Evolutionary conservation across 2,113 vertebrate species (phyloP).

Genomic region (Balaenoptera acutorostrata): DNA sequence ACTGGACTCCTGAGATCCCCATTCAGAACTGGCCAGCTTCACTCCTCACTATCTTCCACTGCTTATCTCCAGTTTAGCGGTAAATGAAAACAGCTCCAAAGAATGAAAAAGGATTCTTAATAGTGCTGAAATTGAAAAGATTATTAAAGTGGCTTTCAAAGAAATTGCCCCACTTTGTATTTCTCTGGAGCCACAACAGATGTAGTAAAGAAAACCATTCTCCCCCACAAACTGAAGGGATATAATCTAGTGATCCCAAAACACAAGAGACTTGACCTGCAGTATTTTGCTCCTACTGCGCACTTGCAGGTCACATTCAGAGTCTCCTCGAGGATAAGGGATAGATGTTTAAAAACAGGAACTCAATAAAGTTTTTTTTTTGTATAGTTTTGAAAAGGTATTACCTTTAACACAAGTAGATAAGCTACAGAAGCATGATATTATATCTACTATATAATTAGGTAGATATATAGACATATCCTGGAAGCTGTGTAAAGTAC

Average conservation of each 20-base stretch:
- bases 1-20: not conserved
- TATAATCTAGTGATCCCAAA: not conserved
- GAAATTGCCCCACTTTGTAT: not conserved
- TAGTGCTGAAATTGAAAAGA: not conserved
- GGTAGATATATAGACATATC: not conserved
- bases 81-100: not conserved
- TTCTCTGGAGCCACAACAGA: not conserved
- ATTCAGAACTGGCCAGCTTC: not conserved
- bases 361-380: not conserved
- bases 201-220: not conserved
- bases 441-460: not conserved
- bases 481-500: not conserved
- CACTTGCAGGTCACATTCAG: not conserved
- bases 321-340: not conserved
- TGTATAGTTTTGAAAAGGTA: not conserved
- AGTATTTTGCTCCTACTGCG: not conserved
- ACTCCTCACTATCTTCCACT: accelerated
- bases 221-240: not conserved
- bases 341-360: not conserved
- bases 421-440: not conserved
- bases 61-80: not conserved
- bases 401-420: not conserved
- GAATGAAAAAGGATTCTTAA: not conserved
- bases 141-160: not conserved
- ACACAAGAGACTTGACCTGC: not conserved